Base-by-base conservation (phyloP, 1,140 invertebrate species). In the Eriocheir sinensis region DNA sequence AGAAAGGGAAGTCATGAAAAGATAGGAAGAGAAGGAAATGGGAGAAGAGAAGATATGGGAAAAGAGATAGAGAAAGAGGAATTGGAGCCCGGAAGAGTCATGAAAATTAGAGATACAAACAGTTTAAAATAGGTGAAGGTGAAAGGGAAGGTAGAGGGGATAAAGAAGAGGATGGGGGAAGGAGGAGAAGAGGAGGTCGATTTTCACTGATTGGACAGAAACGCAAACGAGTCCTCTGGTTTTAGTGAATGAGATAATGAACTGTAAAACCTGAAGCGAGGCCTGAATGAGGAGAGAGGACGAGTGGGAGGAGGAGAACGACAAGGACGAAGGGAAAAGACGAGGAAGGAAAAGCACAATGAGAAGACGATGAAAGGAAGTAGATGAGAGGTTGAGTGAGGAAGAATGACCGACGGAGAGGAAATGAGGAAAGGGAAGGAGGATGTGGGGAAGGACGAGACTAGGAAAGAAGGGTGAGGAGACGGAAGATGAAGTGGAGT, bases 181-280 rank as follows among this genome's bases (percentile, higher is more conserved):
- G 21, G 60, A 53, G 48, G 21, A 21, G 21, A 21, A 53, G 48
- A 53, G 48, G 21, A 21, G 21, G 48, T 17, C 12, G 21, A n/a
- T 72, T n/a, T 72, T 72, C 60, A 72, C 60, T 72, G 60, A 72
- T 72, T 72, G 60, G 9, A 72, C 27, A n/a, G 60, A 21, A 72
- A 72, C 60, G 60, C 12, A 21, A 72, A 72, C 27, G 27, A n/a
- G 8, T 72, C 44, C 6, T 21, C 60, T n/a, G 60, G 60, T 72
- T 72, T 72, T 72, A 72, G 21, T n/a, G n/a, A 72, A 72, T 72
- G 60, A 72, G 60, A 72, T 72, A 72, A 72, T 72, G 21, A 72
- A 72, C 60, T n/a, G 9, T 72, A n/a, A 72, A 72, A 1, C n/a
- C n/a, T 21, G 60, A 72, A 72, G 60, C 21, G 27, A n/a, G 60